phyloP scores from a whole-genome alignment of 2,888 invertebrate species.

The Volucella inanis region DNA sequence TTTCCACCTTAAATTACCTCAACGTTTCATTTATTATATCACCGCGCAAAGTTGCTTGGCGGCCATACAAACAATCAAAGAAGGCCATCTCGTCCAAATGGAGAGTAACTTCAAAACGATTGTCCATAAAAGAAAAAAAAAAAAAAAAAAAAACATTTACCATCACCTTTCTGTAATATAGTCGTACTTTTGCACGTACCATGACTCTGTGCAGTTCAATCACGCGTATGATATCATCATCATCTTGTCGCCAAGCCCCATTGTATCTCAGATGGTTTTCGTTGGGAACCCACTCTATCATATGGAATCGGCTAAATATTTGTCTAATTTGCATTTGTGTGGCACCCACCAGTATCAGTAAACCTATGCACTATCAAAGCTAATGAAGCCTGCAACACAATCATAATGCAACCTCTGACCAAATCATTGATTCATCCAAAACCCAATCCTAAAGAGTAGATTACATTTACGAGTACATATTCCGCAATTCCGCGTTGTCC shows the following conservation, averaged over 20 bases:
- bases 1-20: constrained; percentile 54
- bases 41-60: not conserved
- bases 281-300: constrained; percentile 55
- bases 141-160: constrained; percentile 26
- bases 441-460: constrained; percentile 11
- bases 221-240: constrained; percentile 70
- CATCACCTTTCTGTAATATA: not conserved
- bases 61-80: constrained; percentile 17
- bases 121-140: constrained; percentile 36
- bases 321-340: constrained; percentile 58
- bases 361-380: constrained; percentile 9
- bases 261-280: constrained; percentile 16
- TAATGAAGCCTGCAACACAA: constrained; percentile 50
- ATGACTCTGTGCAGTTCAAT: constrained; percentile 52
- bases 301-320: constrained; percentile 5
- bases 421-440: constrained; percentile 48
- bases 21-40: constrained; percentile 27
- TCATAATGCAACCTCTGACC: constrained; percentile 45
- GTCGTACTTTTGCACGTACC: not conserved
- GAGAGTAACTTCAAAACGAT: constrained; percentile 35
- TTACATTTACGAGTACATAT: not conserved
- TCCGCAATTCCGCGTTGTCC: constrained; percentile 16
- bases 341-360: constrained; percentile 1
- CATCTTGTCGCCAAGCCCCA: constrained; percentile 30
- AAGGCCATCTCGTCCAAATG: constrained; percentile 54